phyloP scores from a whole-genome alignment of 2,113 vertebrate species.

The human region DNA sequence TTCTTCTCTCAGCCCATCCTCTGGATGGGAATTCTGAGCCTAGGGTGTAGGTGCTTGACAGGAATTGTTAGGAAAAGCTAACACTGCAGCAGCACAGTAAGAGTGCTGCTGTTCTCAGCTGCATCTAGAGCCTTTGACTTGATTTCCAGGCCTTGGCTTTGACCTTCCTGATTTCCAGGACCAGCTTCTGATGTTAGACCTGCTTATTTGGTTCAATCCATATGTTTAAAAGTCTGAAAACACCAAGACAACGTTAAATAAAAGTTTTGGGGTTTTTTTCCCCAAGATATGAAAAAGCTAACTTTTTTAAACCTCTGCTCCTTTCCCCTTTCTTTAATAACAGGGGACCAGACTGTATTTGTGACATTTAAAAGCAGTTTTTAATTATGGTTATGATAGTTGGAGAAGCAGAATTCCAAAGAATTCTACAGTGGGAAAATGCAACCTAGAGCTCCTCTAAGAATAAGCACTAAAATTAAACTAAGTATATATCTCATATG shows the following conservation, averaged over 20 bases:
- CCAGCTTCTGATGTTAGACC: not conserved
- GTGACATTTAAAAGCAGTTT: constrained; percentile 44
- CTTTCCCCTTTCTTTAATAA: not conserved
- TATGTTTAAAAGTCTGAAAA: constrained; percentile 47
- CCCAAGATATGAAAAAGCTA: not conserved
- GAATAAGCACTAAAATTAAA: constrained; percentile 50
- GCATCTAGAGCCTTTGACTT: not conserved
- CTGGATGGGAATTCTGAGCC: not conserved
- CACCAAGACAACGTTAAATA: constrained; percentile 15
- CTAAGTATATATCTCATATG: not conserved
- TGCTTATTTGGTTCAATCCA: not conserved
- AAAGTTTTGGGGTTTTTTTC: not conserved
- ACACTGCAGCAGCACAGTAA: not conserved
- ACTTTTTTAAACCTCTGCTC: not conserved
- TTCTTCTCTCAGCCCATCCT: not conserved
- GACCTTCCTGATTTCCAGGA: not conserved
- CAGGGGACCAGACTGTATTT: constrained; percentile 26
- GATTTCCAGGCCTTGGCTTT: constrained; percentile 11
- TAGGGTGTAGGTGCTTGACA: not conserved
- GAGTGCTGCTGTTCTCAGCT: not conserved
- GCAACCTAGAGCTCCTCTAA: constrained; percentile 7
- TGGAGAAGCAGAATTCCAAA: constrained; percentile 30
- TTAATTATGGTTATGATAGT: constrained; percentile 27
- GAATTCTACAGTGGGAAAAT: constrained; percentile 40
- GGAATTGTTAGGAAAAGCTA: constrained; percentile 19